phyloP scores from a whole-genome alignment of 2,888 invertebrate species.

The Merodon equestris region DNA sequence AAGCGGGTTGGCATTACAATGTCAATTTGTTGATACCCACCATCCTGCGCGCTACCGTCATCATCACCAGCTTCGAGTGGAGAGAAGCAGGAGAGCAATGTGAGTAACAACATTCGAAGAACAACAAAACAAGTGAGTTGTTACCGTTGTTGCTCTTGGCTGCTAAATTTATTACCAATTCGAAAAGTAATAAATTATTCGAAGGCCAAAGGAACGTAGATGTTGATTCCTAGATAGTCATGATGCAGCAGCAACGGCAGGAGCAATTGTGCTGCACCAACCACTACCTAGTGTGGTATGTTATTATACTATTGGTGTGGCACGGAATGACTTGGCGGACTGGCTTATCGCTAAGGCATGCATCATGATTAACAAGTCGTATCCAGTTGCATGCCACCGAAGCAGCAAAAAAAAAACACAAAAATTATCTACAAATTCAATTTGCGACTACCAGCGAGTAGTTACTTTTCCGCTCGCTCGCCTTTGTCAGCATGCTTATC shows the following conservation, averaged over 20 bases:
- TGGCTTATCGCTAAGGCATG: conserved; percentile 56
- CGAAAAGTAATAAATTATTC: conserved; percentile 65
- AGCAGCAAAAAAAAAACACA: conserved; percentile 13
- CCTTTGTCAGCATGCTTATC: conserved; percentile 9
- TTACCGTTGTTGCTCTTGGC: conserved; percentile 63
- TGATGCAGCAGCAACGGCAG: too few species aligned
- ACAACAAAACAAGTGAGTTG: conserved; percentile 58
- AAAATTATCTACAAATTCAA: conserved; percentile 59
- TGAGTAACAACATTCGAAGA: conserved; percentile 5
- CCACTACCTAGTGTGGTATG: too few species aligned
- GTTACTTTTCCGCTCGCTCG: not conserved
- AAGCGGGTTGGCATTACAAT: conserved; percentile 35
- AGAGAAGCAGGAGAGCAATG: not conserved
- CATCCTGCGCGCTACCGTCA: too few species aligned
- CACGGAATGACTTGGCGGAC: conserved; percentile 15
- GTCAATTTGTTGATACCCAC: conserved; percentile 48
- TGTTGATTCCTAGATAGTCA: too few species aligned
- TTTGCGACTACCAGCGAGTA: conserved; percentile 19
- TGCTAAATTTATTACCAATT: conserved; percentile 66
- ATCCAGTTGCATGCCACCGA: conserved; percentile 28
- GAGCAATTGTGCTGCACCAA: too few species aligned
- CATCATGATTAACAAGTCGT: conserved; percentile 62
- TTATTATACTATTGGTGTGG: conserved; percentile 17
- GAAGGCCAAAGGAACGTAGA: conserved; percentile 59
- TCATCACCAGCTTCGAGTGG: conserved; percentile 13